phyloP scores from a whole-genome alignment of 2,888 invertebrate species.

The Oxystoma pomonae region DNA sequence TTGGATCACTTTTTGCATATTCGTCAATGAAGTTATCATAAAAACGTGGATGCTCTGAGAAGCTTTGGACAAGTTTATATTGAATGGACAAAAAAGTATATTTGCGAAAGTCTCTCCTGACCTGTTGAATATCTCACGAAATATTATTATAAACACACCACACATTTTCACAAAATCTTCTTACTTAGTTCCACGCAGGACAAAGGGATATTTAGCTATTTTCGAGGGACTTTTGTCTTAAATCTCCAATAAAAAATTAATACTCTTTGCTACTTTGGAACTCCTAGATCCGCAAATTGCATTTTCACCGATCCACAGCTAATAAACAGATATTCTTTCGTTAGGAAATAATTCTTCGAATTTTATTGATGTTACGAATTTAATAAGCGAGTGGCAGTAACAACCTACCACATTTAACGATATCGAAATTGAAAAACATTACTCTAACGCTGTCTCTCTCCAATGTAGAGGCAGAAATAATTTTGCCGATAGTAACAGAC shows the following conservation, averaged over 20 bases:
- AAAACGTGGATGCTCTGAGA: no score
- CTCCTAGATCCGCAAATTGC: background rate
- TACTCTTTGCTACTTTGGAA: background rate
- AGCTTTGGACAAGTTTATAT: no score
- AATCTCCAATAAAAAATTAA: background rate
- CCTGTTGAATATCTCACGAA: no score
- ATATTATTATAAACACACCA: no score
- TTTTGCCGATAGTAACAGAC: slow-evolving; percentile 12
- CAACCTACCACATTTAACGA: slow-evolving; percentile 3
- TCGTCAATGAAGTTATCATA: no score
- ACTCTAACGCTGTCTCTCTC: slow-evolving; percentile 12
- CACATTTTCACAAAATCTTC: no score
- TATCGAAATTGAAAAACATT: background rate
- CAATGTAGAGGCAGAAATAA: slow-evolving; percentile 15
- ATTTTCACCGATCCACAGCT: background rate
- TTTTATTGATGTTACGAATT: slow-evolving; percentile 5
- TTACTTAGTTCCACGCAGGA: slow-evolving; percentile 1
- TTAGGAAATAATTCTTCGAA: slow-evolving; percentile 3
- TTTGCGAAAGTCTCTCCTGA: no score
- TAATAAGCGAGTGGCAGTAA: slow-evolving; percentile 7
- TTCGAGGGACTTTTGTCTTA: background rate
- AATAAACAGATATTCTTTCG: background rate
- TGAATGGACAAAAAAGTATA: no score
- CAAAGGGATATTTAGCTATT: background rate
- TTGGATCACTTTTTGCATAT: no score